phyloP scores from a whole-genome alignment of 2,797 vertebrate genomes.

The Holocentrus rufus region DNA sequence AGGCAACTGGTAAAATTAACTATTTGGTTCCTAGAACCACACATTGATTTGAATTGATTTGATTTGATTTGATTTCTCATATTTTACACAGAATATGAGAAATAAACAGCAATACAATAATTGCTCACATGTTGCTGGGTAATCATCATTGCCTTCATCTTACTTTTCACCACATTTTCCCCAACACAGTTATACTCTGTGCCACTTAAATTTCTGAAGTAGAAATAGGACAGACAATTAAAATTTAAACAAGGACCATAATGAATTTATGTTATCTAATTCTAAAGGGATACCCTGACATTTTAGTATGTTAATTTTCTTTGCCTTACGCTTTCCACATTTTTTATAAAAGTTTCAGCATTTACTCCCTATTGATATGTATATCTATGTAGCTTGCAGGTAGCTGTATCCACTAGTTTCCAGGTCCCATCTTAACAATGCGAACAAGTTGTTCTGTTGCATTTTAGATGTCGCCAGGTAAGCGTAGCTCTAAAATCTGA shows the following conservation, averaged over 20 bases:
- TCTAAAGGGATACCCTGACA: not conserved
- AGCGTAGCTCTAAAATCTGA: no score
- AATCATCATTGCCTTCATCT: not conserved
- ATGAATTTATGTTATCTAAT: not conserved
- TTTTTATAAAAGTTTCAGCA: not conserved
- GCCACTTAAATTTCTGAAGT: not conserved
- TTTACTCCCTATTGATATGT: not conserved
- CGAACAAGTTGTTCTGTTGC: no score
- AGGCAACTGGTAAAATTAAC: no score
- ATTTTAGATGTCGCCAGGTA: no score
- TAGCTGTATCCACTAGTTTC: no score
- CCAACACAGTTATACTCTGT: not conserved
- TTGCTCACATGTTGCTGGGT: not conserved
- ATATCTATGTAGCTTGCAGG: no score
- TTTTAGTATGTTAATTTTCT: not conserved
- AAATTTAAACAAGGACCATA: not conserved
- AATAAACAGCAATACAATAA: not conserved
- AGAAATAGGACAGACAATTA: not conserved
- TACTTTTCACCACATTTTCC: not conserved
- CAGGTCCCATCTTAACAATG: no score
- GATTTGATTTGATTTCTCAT: no score
- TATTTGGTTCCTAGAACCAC: not conserved
- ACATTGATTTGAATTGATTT: no score
- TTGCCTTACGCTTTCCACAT: no score
- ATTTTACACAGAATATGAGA: not conserved